These are phyloP conservation scores for Plecturocebus donacophilus DNA, from an alignment of 2,113 vertebrate genomes.

Conservation along the genomic window DNA sequence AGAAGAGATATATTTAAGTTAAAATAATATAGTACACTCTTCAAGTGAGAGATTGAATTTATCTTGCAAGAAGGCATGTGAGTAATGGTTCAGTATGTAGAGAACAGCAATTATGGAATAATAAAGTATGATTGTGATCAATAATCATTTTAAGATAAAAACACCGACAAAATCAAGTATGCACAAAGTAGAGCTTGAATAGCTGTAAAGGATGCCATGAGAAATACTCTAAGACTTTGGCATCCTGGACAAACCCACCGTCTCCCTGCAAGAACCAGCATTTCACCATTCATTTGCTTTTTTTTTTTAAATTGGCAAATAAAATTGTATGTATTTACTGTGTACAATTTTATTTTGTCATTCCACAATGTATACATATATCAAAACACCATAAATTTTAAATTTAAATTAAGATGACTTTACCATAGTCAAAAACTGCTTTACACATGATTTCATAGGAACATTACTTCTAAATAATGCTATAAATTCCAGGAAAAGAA, in stretches of 20 bases:
- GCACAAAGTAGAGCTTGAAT: background rate
- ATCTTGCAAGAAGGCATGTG: background rate
- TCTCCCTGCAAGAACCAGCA: background rate
- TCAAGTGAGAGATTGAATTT: background rate
- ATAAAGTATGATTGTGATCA: background rate
- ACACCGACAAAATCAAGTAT: rapidly evolving
- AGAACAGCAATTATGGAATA: background rate
- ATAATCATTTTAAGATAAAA: background rate
- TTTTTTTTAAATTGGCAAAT: background rate
- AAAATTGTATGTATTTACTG: background rate
- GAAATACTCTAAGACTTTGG: background rate
- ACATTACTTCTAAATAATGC: background rate
- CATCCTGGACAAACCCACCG: background rate
- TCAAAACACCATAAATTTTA: background rate
- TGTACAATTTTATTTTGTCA: background rate
- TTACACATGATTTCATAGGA: background rate
- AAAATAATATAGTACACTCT: background rate
- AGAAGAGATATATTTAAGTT: constrained; percentile 16
- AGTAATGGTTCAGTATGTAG: background rate
- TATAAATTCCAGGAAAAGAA: background rate
- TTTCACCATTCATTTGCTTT: background rate
- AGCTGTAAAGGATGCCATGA: rapidly evolving
- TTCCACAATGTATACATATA: background rate
- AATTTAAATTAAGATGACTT: background rate
- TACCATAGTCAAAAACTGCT: background rate